Percentiles rank a stretch among this genome's conserved stretches.
These are phyloP conservation scores for Otus scops DNA, from an alignment of 2,797 vertebrate species.

Conservation along the genomic window DNA sequence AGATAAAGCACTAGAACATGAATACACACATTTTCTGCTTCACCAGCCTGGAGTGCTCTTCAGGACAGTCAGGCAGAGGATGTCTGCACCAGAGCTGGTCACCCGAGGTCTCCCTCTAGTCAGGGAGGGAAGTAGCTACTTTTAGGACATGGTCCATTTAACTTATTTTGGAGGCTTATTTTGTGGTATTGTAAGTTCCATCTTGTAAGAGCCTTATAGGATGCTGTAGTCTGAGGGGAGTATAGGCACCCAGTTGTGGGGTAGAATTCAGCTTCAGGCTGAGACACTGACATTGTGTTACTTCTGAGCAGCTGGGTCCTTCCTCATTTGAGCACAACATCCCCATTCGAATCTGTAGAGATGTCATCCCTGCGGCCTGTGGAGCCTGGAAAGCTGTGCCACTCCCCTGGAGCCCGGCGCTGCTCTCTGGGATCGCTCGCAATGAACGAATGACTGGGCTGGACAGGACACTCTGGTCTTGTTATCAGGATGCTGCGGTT, in stretches of 20 bases:
- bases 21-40: neutral
- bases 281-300: accelerated
- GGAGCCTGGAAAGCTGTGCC: neutral
- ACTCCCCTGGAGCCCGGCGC: neutral
- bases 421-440: neutral
- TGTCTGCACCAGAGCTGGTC: neutral
- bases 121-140: neutral
- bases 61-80: neutral
- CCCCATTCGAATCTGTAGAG: neutral
- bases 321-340: neutral
- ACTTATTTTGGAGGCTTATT: neutral
- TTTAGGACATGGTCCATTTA: neutral
- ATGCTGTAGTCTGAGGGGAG: neutral
- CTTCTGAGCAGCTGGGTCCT: neutral
- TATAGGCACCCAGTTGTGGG: neutral
- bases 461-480: accelerated
- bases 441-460: accelerated
- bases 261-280: neutral
- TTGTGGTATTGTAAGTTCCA: neutral
- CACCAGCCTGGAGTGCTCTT: neutral
- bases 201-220: neutral
- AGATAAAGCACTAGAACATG: neutral
- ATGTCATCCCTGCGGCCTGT: neutral
- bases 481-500: neutral
- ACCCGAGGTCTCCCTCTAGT: neutral